Evolutionary conservation across 1,140 invertebrate genomes (phyloP), one percentile per base, ranked within the genome.

Genomic region (Lepidotrigona ventralis): DNA sequence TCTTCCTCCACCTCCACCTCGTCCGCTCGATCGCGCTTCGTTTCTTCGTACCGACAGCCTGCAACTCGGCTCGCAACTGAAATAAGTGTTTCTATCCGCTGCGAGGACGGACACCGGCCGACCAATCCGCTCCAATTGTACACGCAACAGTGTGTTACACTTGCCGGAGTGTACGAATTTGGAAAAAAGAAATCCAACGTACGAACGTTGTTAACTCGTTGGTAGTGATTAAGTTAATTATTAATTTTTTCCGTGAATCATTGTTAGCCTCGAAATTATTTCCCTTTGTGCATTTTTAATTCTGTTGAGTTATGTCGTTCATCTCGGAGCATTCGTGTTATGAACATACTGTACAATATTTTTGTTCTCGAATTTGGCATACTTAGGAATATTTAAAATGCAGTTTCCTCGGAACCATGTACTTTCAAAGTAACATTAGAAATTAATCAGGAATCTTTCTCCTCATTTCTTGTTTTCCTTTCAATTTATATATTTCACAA

Each of bases 81-180:
- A 73, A 53, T 80, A 73, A 80, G 79, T 73, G 69, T 53, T 64
- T 63, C 79, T 80, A 80, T 80, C 79, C 69, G 56, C 53, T 79
- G 78, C 54, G 78, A 79, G 78, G 78, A 68, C 68, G 78, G 54
- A 39, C 39, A 26, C 68, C 68, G 78, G 54, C 60, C 56, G 53
- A n/a, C 68, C 33, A 60, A 51, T 71, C 33, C 56, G n/a, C 56
- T 71, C n/a, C 46, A n/a, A 39, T 12, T 19, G 51, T n/a, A 9
- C 26, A 66, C 60, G 75, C 75, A 54, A 29, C 46, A n/a, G 46
- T 23, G 46, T 6, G 53, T 23, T 58, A 14, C 33, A 39, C 23
- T 29, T 8, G 26, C 64, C 0, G 11, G 12, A n/a, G 2, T 12
- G 12, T 23, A 60, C 19, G 23, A 60, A 60, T 60, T 60, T 60